Percentiles rank a stretch among this genome's conserved stretches.
These are phyloP conservation scores for Mystacides longicornis DNA, from an alignment of 2,888 invertebrate species.

Conservation along the genomic window DNA sequence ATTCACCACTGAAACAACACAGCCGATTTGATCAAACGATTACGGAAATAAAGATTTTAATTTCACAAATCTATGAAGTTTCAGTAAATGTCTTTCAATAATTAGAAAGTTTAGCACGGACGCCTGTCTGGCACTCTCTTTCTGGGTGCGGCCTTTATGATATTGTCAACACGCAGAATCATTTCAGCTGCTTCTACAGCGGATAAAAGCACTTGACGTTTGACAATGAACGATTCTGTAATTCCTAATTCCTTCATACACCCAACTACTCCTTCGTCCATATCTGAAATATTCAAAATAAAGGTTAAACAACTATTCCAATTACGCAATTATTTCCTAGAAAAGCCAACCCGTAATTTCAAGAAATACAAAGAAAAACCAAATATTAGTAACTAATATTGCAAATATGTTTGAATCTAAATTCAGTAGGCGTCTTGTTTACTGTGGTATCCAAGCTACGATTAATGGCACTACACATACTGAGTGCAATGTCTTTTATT, in stretches of 20 bases:
- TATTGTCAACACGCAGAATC: slow-evolving; percentile 97
- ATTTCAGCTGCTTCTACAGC: slow-evolving; percentile 98
- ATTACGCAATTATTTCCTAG: no score
- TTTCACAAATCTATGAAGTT: neutral
- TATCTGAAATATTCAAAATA: slow-evolving; percentile 70
- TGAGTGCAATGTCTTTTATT: no score
- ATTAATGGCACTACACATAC: no score
- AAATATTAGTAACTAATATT: neutral
- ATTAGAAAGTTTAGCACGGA: slow-evolving; percentile 55
- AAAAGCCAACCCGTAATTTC: no score
- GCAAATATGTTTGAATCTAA: no score
- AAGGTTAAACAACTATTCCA: neutral
- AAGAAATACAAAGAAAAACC: neutral
- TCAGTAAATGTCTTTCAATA: neutral
- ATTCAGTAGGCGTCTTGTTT: no score
- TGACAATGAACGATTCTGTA: slow-evolving; percentile 95
- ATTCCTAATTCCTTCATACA: slow-evolving; percentile 90
- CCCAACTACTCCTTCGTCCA: slow-evolving; percentile 78
- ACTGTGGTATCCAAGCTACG: no score
- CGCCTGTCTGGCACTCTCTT: slow-evolving; percentile 81
- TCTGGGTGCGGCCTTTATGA: slow-evolving; percentile 86
- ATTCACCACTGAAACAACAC: no score
- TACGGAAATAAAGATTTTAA: no score
- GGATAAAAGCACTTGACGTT: slow-evolving; percentile 88
- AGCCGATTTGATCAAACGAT: no score